Percentiles rank a stretch among this genome's conserved stretches.
Conservation (phyloP, 2,113 vertebrate species). For the Hippocampus abdominalis region DNA sequence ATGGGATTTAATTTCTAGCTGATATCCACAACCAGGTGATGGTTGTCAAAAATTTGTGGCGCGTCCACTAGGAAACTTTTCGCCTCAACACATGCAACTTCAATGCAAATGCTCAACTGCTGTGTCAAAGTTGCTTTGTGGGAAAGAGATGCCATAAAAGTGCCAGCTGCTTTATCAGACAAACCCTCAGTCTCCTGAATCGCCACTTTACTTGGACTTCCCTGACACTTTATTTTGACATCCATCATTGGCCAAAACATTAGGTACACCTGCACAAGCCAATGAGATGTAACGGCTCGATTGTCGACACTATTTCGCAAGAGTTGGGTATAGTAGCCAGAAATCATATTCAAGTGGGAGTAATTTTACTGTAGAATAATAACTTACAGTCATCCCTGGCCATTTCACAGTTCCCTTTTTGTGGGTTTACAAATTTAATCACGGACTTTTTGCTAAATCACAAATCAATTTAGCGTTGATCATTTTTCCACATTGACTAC, state of each 20-base stretch:
- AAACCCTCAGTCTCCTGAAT: constrained; percentile 52
- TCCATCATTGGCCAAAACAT: not conserved
- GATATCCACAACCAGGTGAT: constrained; percentile 2
- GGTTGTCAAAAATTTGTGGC: constrained; percentile 15
- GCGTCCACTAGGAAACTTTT: constrained; percentile 1
- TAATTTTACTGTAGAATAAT: not conserved
- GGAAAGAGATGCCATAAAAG: constrained; percentile 64
- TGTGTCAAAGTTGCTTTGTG: constrained; percentile 68
- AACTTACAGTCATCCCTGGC: not conserved
- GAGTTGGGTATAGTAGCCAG: too few species aligned
- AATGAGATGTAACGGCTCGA: not conserved
- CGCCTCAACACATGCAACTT: constrained; percentile 39
- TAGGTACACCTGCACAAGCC: not conserved
- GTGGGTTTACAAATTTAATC: too few species aligned
- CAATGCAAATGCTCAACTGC: constrained; percentile 63
- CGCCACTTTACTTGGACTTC: constrained; percentile 47
- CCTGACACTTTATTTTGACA: constrained; percentile 9
- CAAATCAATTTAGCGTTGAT: not conserved
- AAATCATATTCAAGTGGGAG: not conserved
- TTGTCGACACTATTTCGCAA: not conserved
- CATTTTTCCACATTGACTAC: not conserved
- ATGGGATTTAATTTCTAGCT: constrained; percentile 2
- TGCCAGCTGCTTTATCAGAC: constrained; percentile 57
- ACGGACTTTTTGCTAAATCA: not conserved
- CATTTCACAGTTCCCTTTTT: not conserved